Base-by-base conservation (phyloP, 2,888 invertebrate species). In the Zootermopsis nevadensis region DNA sequence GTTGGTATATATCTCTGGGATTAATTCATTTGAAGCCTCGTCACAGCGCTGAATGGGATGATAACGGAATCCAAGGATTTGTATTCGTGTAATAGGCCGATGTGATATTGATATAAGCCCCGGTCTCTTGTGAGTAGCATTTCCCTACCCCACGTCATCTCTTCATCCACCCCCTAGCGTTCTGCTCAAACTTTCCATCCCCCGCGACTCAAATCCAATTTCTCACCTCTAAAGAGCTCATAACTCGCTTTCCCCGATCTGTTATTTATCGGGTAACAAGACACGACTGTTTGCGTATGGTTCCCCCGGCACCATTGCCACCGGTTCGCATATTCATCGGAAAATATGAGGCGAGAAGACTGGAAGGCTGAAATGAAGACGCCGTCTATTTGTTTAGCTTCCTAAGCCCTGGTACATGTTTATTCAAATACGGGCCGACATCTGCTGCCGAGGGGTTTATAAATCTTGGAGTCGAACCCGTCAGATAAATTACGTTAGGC, bases 141-240 rank as follows among this genome's bases (percentile, higher is more conserved):
- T 60, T 60, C 60, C 60, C 60, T 60, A 60, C 15, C 60, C 60
- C 74, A 42, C 74, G 38, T 74, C 74, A 74, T 74, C 74, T n/a
- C 31, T n/a, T 66, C 27, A 66, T 69, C 69, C 74, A 38, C 24
- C 38, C 74, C n/a, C 69, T 27, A 27, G 27, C 69, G 69, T 31
- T 31, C 33, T 33, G 33, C 69, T 69, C 69, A 69, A 69, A 69
- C 67, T 72, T 77, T 79, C 82, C 35, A 74, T 55, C 80, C 74
- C 35, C 60, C 24, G n/a, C 42, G 60, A 80, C 80, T 82, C 53
- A 83, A 84, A 84, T 84, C 84, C 84, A 84, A 84, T 84, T 84
- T 84, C 84, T 84, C 84, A 84, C 84, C 84, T 84, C 84, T 84
- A 84, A 84, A 84, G 84, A 84, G 83, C 84, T 84, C 84, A 84